Base-by-base conservation (phyloP, 2,113 vertebrate genomes). In the Apistogramma diplotaenia region DNA sequence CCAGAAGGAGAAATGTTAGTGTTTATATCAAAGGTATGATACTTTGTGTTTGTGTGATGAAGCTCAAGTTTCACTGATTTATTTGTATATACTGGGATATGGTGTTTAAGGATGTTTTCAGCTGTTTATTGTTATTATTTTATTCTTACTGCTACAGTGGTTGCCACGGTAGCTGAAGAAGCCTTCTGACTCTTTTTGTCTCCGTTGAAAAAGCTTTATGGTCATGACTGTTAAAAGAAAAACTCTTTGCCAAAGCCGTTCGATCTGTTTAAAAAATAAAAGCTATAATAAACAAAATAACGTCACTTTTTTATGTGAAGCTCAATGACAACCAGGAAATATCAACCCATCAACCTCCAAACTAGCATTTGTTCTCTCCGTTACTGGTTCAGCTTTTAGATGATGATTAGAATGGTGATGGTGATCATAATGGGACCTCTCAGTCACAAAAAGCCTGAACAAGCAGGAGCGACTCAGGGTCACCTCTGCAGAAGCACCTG, bases 221-320 rank as follows among this genome's bases (percentile, higher is more conserved):
- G 78, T 54, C 33, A 62, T 82, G 90, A 91, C 90, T 90, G 88
- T 91, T 91, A 85, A 58, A 78, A 67, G 4, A 11, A 49, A 65
- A 72, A 65, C 12, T 5, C 4, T 57, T 79, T 85, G 35, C 79
- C 59, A 80, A 86, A 86, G 60, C 56, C 8, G 35, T 71, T 77
- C 21, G 9, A 78, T 74, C 29, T 77, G 60, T 86, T 78, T 15
- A 6, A 8, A 58, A 59, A 81, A 74, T 74, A 80, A 85, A 87
- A 70, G 12, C 53, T 53, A 3, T 59, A 27, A 35, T 25, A 56
- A 23, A 55, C 23, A 33, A 46, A 46, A 16, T n/a, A n/a, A n/a
- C n/a, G n/a, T n/a, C n/a, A n/a, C n/a, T n/a, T n/a, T n/a, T n/a
- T n/a, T n/a, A n/a, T 49, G 5, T 49, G 46, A 16, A 49, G 46